Percentiles rank a stretch among this genome's conserved stretches.
Conservation (phyloP, 1,140 invertebrate species). For the Eulimnadia texana region DNA sequence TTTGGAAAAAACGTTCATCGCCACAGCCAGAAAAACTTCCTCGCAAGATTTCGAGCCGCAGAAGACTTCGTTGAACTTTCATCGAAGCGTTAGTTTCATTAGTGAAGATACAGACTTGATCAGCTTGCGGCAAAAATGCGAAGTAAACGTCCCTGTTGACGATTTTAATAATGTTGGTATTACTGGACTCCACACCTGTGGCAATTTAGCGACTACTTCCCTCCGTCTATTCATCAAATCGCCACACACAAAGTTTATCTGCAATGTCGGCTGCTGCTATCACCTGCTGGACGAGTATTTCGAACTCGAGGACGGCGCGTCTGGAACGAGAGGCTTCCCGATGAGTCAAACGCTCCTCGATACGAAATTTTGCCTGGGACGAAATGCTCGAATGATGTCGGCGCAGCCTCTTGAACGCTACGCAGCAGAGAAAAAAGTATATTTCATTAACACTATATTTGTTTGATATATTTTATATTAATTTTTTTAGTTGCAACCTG, state of each 20-base stretch:
- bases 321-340: constrained; percentile 38
- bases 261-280: constrained; percentile 82
- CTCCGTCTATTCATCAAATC: constrained; percentile 52
- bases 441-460: background rate
- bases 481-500: constrained; percentile 31
- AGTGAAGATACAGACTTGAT: background rate
- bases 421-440: constrained; percentile 34
- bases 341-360: constrained; percentile 44
- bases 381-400: constrained; percentile 67
- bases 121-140: background rate
- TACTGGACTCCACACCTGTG: constrained; percentile 77
- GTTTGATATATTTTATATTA: constrained; percentile 1
- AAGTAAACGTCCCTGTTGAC: background rate
- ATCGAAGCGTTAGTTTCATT: background rate
- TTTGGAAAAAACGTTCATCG: background rate
- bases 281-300: constrained; percentile 58
- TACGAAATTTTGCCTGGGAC: constrained; percentile 40
- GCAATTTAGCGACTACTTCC: constrained; percentile 57
- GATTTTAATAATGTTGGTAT: constrained; percentile 33
- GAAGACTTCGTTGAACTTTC: constrained; percentile 3
- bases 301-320: constrained; percentile 16
- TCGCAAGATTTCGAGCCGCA: background rate
- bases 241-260: constrained; percentile 40
- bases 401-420: constrained; percentile 57
- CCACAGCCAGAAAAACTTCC: background rate